A percentile compares a stretch with the other conserved stretches of the same genome.
phyloP scores from a whole-genome alignment of 2,113 vertebrate genomes.

The Ceratotherium simum region DNA sequence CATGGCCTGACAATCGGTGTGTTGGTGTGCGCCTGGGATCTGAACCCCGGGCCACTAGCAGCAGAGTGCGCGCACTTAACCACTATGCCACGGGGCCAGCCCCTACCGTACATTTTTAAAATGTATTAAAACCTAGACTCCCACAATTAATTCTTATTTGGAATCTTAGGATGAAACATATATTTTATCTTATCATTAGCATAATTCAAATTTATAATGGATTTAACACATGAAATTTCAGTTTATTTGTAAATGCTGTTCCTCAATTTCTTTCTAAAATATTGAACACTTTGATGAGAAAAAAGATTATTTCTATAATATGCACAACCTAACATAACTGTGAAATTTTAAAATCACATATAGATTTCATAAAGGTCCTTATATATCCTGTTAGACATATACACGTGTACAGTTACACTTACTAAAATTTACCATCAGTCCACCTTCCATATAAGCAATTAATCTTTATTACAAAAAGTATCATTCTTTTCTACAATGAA shows the following conservation, averaged over 20 bases:
- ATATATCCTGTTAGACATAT: background rate
- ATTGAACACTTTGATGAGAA: slow-evolving; percentile 7
- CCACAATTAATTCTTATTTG: background rate
- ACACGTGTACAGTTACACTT: background rate
- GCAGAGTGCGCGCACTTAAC: too few species aligned
- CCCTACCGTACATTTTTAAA: background rate
- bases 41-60: too few species aligned
- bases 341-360: background rate
- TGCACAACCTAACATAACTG: background rate
- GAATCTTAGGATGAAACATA: background rate
- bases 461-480: slow-evolving; percentile 45
- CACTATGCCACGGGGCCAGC: too few species aligned
- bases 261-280: background rate
- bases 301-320: background rate
- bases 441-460: background rate
- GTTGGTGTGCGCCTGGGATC: too few species aligned
- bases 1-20: too few species aligned
- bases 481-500: slow-evolving; percentile 21
- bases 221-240: background rate
- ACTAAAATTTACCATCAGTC: slow-evolving; percentile 37
- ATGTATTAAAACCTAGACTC: background rate
- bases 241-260: slow-evolving; percentile 7
- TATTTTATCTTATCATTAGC: background rate
- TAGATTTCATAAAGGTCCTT: background rate
- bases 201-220: slow-evolving; percentile 7